phyloP scores from a whole-genome alignment of 2,113 vertebrate species.

The Oxyura jamaicensis region DNA sequence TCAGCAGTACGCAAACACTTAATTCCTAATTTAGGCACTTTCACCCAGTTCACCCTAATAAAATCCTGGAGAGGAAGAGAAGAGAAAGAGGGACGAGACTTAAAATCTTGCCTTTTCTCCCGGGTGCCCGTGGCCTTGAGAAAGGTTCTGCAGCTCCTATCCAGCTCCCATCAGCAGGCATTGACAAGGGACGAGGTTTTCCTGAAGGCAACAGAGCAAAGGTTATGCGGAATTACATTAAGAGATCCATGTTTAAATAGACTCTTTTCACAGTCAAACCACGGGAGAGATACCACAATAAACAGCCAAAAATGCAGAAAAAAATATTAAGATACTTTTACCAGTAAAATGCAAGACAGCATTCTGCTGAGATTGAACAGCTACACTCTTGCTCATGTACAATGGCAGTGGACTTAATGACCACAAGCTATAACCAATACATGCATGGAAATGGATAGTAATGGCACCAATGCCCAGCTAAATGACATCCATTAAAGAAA shows the following conservation, averaged over 20 bases:
- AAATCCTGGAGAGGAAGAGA: not conserved
- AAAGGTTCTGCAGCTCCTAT: conserved; percentile 80
- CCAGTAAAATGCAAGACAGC: not conserved
- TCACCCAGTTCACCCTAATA: not conserved
- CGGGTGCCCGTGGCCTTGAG: conserved; percentile 77
- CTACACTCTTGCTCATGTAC: not conserved
- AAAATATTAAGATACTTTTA: not conserved
- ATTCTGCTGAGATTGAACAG: not conserved
- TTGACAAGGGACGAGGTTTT: conserved; percentile 93
- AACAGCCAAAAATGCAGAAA: not conserved
- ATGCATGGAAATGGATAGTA: not conserved
- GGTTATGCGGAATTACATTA: not conserved
- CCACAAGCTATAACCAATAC: not conserved
- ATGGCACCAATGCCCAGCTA: not conserved
- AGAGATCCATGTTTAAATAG: not conserved
- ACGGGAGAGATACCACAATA: not conserved
- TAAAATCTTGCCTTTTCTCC: conserved; percentile 84
- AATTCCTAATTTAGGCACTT: not conserved
- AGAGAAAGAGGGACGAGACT: not conserved
- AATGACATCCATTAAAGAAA: not conserved
- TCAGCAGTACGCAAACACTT: not conserved
- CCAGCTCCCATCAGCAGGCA: conserved; percentile 89
- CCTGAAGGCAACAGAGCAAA: conserved; percentile 70
- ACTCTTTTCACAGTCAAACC: not conserved
- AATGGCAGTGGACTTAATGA: not conserved